A percentile compares a stretch with the other conserved stretches of the same genome.
These are phyloP conservation scores for Aphelenchoides fujianensis DNA, from an alignment of 1,140 invertebrate species.

Conservation along the genomic window DNA sequence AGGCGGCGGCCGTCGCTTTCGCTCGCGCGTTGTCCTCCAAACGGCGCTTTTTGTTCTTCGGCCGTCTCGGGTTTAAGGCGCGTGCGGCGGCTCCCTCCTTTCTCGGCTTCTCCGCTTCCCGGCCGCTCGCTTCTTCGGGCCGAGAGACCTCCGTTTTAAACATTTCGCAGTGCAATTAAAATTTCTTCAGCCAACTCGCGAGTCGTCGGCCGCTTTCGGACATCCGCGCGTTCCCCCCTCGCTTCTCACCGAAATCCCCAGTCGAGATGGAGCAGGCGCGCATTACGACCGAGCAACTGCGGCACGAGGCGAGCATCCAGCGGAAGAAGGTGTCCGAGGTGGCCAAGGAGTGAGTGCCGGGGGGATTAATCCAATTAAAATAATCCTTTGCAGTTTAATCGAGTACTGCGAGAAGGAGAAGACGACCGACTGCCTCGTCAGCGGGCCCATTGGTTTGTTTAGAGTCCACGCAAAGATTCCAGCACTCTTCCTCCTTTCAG, in stretches of 20 bases:
- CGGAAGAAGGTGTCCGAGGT: slow-evolving; percentile 48
- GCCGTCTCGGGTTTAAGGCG: not conserved
- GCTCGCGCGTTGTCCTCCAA: slow-evolving; percentile 1
- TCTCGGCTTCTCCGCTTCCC: too few species aligned
- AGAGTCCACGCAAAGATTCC: slow-evolving; percentile 25
- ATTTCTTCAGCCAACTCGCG: not conserved
- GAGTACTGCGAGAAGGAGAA: slow-evolving; percentile 40
- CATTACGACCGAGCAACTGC: slow-evolving; percentile 40
- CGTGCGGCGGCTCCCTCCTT: not conserved
- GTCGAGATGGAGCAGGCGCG: slow-evolving; percentile 34
- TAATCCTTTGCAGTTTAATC: slow-evolving; percentile 31
- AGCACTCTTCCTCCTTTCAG: not conserved
- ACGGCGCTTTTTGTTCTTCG: slow-evolving; percentile 2
- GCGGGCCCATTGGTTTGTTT: slow-evolving; percentile 24
- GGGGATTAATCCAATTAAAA: slow-evolving; percentile 17
- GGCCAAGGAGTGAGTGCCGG: slow-evolving; percentile 42
- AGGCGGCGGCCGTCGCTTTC: not conserved
- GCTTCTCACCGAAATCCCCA: not conserved
- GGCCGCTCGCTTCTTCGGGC: too few species aligned
- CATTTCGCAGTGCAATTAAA: not conserved
- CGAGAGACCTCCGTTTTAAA: too few species aligned
- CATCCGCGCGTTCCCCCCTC: not conserved
- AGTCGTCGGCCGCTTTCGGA: not conserved
- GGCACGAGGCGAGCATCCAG: slow-evolving; percentile 33
- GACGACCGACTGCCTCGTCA: slow-evolving; percentile 24